Percentiles rank a stretch among this genome's conserved stretches.
phyloP scores from a whole-genome alignment of 2,888 invertebrate species.

The Auanema freiburgensis region DNA sequence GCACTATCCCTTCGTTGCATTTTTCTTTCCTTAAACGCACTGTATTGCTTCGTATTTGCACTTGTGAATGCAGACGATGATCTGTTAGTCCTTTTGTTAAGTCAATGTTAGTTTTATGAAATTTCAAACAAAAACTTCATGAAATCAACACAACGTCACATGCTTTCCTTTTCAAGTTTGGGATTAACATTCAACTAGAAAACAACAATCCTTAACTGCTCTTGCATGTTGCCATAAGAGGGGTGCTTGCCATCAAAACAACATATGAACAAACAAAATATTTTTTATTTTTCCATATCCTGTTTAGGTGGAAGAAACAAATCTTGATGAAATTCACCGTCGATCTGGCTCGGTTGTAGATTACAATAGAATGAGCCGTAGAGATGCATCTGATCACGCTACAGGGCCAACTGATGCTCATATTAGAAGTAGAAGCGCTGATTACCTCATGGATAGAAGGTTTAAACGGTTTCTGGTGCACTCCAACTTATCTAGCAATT shows the following conservation, averaged over 20 bases:
- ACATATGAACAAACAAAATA: too few relatives aligned
- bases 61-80: too few relatives aligned
- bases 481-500: slow-evolving; percentile 15
- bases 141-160: too few relatives aligned
- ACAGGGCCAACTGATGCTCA: slow-evolving; percentile 48
- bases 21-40: slow-evolving; percentile 12
- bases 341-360: slow-evolving; percentile 45
- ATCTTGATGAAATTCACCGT: slow-evolving; percentile 39
- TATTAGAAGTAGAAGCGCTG: slow-evolving; percentile 61
- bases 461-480: slow-evolving; percentile 16
- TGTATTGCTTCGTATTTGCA: background rate
- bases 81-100: too few relatives aligned
- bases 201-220: slow-evolving; percentile 2
- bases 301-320: slow-evolving; percentile 37
- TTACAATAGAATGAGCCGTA: slow-evolving; percentile 46
- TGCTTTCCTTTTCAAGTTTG: too few relatives aligned
- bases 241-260: background rate
- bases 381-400: slow-evolving; percentile 38
- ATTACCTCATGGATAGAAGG: slow-evolving; percentile 63
- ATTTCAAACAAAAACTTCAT: too few relatives aligned
- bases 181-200: too few relatives aligned
- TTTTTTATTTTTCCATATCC: background rate
- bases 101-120: too few relatives aligned
- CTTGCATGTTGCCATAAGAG: background rate
- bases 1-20: slow-evolving; percentile 1